Evolutionary conservation across 2,113 vertebrate genomes (phyloP).

Genomic region (Jaculus jaculus): DNA sequence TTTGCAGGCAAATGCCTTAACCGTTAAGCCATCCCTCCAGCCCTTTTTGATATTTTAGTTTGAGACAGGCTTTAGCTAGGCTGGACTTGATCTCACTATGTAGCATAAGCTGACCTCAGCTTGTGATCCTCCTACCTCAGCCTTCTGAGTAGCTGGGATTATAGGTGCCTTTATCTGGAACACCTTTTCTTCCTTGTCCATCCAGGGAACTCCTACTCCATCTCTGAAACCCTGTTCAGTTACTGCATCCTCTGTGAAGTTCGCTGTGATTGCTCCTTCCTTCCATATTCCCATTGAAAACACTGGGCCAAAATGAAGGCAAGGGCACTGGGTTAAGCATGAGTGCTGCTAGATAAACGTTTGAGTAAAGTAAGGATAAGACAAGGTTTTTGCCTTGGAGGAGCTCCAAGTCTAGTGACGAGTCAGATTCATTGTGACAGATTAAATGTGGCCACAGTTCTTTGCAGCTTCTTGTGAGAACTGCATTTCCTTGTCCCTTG

Average conservation of each 20-base stretch:
- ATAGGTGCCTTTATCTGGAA: background rate
- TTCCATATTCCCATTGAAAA: constrained; percentile 1
- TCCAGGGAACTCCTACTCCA: background rate
- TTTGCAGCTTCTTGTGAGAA: constrained; percentile 15
- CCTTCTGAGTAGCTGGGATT: background rate
- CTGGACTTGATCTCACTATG: background rate
- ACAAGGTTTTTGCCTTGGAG: constrained; percentile 61
- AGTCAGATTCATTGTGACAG: constrained; percentile 33
- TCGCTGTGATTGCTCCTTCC: constrained; percentile 26
- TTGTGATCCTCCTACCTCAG: background rate
- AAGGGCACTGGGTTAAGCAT: constrained; percentile 7
- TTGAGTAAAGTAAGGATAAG: constrained; percentile 48
- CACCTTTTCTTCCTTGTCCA: constrained; percentile 26
- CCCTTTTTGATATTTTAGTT: background rate
- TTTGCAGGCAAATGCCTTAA: no score
- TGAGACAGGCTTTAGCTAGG: background rate
- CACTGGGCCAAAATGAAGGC: constrained; percentile 12
- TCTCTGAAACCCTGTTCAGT: background rate
- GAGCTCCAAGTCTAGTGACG: constrained; percentile 18
- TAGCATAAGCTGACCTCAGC: background rate
- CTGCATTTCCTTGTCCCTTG: background rate
- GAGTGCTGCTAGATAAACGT: constrained; percentile 8
- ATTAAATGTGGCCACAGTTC: constrained; percentile 40
- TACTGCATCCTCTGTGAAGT: background rate
- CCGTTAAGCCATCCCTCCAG: background rate